Evolutionary conservation across 2,888 invertebrate species (phyloP).

Genomic region (Nymphalis urticae): DNA sequence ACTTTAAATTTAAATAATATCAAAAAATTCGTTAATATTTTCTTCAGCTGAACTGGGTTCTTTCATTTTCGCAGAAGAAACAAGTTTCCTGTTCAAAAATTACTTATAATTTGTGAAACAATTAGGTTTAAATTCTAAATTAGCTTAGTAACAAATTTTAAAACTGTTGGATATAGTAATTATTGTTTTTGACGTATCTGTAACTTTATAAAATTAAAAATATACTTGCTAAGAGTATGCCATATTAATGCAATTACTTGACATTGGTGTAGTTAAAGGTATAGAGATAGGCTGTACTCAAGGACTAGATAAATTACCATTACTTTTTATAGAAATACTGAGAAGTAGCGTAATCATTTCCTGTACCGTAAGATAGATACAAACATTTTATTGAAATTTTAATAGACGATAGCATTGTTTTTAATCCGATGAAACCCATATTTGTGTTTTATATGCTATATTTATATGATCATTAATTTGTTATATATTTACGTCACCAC

Average conservation of each 20-base stretch:
- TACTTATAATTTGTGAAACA: no score
- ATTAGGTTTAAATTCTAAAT: no score
- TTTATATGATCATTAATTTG: no score
- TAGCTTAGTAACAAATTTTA: not conserved
- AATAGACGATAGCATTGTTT: not conserved
- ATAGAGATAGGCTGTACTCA: constrained; percentile 27
- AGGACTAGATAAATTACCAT: constrained; percentile 31
- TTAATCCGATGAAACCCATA: no score
- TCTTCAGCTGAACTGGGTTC: constrained; percentile 11
- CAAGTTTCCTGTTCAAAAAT: no score
- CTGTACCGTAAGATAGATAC: no score
- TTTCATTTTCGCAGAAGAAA: constrained; percentile 13
- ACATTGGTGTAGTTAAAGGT: constrained; percentile 34
- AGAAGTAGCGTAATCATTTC: not conserved
- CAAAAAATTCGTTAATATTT: not conserved
- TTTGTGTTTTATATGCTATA: no score
- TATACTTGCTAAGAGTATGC: constrained; percentile 1
- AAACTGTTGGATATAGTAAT: not conserved
- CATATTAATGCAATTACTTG: constrained; percentile 24
- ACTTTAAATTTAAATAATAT: no score
- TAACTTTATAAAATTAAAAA: constrained; percentile 4
- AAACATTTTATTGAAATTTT: not conserved
- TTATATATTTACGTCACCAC: no score
- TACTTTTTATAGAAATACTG: constrained; percentile 24
- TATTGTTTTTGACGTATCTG: not conserved